Evolutionary conservation across 2,888 invertebrate species (phyloP), one percentile per base, ranked within the genome.

Genomic region (Drosophila multiciliata): DNA sequence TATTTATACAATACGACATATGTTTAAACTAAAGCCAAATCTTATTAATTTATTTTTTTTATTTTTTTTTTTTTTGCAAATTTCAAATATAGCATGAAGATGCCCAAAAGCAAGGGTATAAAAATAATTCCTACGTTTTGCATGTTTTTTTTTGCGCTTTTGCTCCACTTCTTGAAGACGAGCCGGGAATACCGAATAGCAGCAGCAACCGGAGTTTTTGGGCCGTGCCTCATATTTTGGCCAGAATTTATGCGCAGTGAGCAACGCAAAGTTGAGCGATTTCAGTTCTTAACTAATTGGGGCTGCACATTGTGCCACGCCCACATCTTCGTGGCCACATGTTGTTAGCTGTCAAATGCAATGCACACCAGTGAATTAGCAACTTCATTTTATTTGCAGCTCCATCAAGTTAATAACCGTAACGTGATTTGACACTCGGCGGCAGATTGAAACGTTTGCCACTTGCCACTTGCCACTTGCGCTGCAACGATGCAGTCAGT

Each of bases 341-440:
- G 38, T 12, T 26, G 55, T 29, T 55, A 54, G 71, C 36, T 23
- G 53, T 29, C 62, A 65, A 65, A 36, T 66, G 66, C 50, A 55
- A 49, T 59, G 6, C 52, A 53, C 36, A 66, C 54, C 54, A 38
- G 49, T 62, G 54, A 66, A 73, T 76, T 75, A 73, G 73, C 66
- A 78, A 63, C 66, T 80, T 84, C 69, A 80, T 79, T 80, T 82
- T 65, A 74, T 77, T 68, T 58, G 74, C 80, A 66, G 72, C 72
- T 73, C 73, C 65, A 70, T 78, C 74, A 70, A 73, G 73, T 71
- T 76, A 80, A 82, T 82, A 73, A 81, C 69, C 52, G 49, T 71
- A 73, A 79, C 68, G 68, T 76, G 75, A 53, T 59, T 73, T 75
- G 69, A 66, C 53, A 61, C 66, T 57, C 48, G 59, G 61, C 77